phyloP scores from a whole-genome alignment of 1,140 invertebrate species.

The Acyrthosiphon pisum region DNA sequence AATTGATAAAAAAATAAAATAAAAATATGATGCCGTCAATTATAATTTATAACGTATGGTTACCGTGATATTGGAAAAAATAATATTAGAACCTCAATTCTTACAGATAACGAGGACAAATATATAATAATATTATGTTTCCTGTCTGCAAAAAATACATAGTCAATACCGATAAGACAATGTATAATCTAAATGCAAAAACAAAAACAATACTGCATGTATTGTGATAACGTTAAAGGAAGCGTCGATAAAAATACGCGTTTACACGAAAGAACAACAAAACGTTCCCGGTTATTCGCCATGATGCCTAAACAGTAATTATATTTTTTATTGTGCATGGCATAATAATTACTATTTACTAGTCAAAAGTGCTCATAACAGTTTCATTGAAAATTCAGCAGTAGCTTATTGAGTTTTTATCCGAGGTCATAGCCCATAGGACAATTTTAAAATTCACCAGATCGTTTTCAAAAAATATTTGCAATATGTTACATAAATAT shows the following conservation, averaged over 20 bases:
- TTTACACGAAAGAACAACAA: not conserved
- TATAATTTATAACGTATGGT: not conserved
- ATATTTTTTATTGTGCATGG: not conserved
- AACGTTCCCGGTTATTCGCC: not conserved
- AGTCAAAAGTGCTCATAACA: too few relatives aligned
- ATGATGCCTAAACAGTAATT: not conserved
- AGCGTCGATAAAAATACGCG: not conserved
- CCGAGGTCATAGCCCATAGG: not conserved
- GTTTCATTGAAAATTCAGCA: not conserved
- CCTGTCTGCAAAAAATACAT: not conserved
- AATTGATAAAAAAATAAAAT: not conserved
- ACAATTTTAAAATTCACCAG: not conserved
- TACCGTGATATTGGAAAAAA: not conserved
- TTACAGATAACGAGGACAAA: not conserved
- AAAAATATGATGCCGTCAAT: not conserved
- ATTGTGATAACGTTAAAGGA: conserved; percentile 9
- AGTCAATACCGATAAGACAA: not conserved
- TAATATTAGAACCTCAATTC: not conserved
- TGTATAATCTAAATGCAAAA: not conserved
- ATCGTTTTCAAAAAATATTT: not conserved
- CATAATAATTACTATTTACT: not conserved
- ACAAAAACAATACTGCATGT: not conserved
- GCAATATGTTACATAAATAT: not conserved
- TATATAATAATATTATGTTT: not conserved
- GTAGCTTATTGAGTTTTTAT: not conserved